Conservation (phyloP, 2,888 invertebrate species). For the Scaeva pyrastri region DNA sequence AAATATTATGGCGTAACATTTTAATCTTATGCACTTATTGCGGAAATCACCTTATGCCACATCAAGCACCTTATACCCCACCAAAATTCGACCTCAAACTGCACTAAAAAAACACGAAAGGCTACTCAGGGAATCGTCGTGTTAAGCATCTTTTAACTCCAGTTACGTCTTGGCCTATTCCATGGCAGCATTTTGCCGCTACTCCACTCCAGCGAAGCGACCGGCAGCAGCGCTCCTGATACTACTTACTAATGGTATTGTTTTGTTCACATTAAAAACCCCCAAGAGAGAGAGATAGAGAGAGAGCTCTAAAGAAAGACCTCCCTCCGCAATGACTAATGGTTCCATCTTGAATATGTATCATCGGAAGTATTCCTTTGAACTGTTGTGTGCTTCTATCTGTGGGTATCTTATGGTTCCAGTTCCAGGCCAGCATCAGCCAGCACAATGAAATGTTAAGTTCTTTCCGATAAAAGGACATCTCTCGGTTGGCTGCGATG, state of each 20-base stretch:
- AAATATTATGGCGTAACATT: conserved; percentile 62
- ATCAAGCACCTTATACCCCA: conserved; percentile 27
- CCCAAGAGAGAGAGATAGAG: background rate
- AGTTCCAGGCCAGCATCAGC: background rate
- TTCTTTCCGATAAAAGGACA: conserved; percentile 68
- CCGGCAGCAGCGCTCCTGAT: conserved; percentile 26
- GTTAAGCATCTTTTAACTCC: conserved; percentile 61
- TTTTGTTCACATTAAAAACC: conserved; percentile 69
- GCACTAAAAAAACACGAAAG: conserved; percentile 59
- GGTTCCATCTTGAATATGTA: conserved; percentile 74
- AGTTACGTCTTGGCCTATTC: conserved; percentile 54
- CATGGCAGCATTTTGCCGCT: conserved; percentile 46
- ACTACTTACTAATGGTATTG: conserved; percentile 69
- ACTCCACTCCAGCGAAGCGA: conserved; percentile 58
- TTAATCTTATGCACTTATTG: conserved; percentile 67
- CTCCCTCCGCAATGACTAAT: conserved; percentile 76
- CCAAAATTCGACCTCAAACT: conserved; percentile 40
- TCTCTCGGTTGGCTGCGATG: background rate
- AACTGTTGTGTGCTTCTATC: conserved; percentile 59
- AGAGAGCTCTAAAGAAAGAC: no score
- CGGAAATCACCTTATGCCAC: conserved; percentile 61
- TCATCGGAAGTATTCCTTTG: conserved; percentile 75
- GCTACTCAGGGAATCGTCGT: conserved; percentile 71
- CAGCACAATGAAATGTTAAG: conserved; percentile 62
- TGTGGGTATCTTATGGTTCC: conserved; percentile 52